A percentile compares a stretch with the other conserved stretches of the same genome.
Conservation (phyloP, 2,797 vertebrate species). For the Chelonia mydas region DNA sequence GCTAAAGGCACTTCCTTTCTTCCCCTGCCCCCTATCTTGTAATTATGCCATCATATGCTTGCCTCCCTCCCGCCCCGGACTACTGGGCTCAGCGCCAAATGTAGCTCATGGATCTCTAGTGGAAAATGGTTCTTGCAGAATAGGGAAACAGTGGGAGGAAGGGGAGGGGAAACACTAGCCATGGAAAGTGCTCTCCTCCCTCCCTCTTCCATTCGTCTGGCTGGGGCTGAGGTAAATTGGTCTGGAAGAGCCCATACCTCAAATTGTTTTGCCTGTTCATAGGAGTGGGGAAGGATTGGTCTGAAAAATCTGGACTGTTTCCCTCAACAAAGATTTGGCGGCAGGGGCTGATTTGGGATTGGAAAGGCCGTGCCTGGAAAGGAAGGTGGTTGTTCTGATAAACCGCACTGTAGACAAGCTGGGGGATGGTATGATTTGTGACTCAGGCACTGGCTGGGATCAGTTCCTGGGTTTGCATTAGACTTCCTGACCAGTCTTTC, state of each 20-base stretch:
- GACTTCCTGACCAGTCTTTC: background rate
- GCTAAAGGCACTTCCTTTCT: background rate
- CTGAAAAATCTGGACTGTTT: background rate
- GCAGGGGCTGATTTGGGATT: background rate
- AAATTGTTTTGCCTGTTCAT: background rate
- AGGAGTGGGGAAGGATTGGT: background rate
- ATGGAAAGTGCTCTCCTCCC: background rate
- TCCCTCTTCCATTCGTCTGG: background rate
- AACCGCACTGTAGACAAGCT: background rate
- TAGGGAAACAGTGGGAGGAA: background rate
- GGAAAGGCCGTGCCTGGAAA: background rate
- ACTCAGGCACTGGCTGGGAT: background rate
- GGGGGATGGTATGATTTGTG: background rate
- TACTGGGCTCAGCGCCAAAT: too few relatives aligned
- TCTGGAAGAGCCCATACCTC: background rate
- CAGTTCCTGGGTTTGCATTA: background rate
- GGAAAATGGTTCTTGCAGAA: background rate
- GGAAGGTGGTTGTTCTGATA: background rate
- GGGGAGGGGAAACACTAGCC: background rate
- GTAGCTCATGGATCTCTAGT: background rate
- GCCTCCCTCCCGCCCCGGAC: background rate
- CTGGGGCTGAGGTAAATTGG: background rate
- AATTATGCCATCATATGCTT: background rate
- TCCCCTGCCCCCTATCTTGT: background rate
- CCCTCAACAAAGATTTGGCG: background rate